Base-by-base conservation (phyloP, 2,113 vertebrate species). In the Pelusios castaneus region DNA sequence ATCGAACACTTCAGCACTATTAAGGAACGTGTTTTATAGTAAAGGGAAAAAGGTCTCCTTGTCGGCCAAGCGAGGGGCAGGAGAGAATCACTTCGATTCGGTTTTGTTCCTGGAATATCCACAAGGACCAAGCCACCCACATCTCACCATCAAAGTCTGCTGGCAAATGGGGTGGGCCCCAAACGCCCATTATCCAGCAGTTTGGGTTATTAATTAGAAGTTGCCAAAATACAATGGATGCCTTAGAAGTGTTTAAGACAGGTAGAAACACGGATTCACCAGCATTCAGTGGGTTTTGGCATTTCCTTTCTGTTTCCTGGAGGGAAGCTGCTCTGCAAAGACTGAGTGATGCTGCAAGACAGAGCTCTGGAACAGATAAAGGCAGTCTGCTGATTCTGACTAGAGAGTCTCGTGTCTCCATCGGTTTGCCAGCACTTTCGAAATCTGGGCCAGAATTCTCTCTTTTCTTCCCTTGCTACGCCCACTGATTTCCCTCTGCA, bases 1-100 rank as follows among this genome's bases (percentile, higher is more conserved):
- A 97, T 98, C 98, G 98, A 99, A 98, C 99, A 99, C 99, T 99
- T 99, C 99, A 98, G 98, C 98, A 98, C 98, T 98, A 98, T 98
- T 98, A 99, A 98, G 98, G 98, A 98, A 98, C 98, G 97, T 98
- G 98, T 98, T 98, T 98, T 98, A 98, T 98, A 98, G 98, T 98
- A 98, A 98, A 98, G 98, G 98, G 90, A 92, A 98, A 99, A 95
- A 99, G 98, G 98, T 97, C 98, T 98, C 98, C 98, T 98, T 85
- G 70, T 97, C 97, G 98, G 97, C 98, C n/a, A n/a, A 98, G 24
- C 80, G 82, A 2, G 14, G 41, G 77, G 87, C 91, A 91, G 75
- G 92, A 90, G 95, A 98, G 98, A 98, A 98, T 97, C 97, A 92
- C 97, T 97, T 96, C 96, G 89, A 98, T 98, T 98, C 98, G 98